Evolutionary conservation across 2,113 vertebrate species (phyloP).

Genomic region (Geococcyx californianus): DNA sequence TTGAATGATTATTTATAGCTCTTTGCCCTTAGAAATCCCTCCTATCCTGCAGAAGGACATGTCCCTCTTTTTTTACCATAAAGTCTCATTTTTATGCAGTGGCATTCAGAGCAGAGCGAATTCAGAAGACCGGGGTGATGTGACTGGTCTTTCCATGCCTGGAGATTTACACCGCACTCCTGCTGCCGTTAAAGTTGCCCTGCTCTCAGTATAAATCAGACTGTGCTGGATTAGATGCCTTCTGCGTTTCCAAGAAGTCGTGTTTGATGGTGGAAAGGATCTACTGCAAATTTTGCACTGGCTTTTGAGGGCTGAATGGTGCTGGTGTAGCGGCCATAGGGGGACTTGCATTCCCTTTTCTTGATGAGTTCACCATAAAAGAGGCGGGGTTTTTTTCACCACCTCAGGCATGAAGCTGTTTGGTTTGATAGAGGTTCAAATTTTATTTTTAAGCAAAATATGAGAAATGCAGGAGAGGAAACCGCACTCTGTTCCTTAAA

Average conservation of each 20-base stretch:
- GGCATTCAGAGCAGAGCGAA: background rate
- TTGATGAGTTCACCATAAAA: background rate
- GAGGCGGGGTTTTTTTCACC: background rate
- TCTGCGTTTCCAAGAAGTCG: background rate
- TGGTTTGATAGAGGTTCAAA: background rate
- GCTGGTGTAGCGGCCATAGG: background rate
- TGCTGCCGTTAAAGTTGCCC: background rate
- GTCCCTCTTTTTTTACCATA: background rate
- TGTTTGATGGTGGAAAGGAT: background rate
- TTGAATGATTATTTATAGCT: background rate
- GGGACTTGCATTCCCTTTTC: background rate
- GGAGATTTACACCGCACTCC: constrained; percentile 8
- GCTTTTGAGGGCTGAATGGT: background rate
- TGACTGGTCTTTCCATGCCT: background rate
- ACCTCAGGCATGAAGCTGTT: constrained; percentile 17
- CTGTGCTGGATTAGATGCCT: background rate
- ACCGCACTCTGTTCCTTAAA: constrained; percentile 12
- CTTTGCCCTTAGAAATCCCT: background rate
- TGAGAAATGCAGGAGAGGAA: constrained; percentile 26
- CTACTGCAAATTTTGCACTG: background rate
- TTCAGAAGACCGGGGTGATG: background rate
- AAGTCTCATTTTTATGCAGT: constrained; percentile 25
- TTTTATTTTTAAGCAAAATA: constrained; percentile 39
- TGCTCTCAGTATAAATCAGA: constrained; percentile 27
- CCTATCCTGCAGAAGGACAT: background rate